phyloP scores from a whole-genome alignment of 2,888 invertebrate species.

The Sturmia bella region DNA sequence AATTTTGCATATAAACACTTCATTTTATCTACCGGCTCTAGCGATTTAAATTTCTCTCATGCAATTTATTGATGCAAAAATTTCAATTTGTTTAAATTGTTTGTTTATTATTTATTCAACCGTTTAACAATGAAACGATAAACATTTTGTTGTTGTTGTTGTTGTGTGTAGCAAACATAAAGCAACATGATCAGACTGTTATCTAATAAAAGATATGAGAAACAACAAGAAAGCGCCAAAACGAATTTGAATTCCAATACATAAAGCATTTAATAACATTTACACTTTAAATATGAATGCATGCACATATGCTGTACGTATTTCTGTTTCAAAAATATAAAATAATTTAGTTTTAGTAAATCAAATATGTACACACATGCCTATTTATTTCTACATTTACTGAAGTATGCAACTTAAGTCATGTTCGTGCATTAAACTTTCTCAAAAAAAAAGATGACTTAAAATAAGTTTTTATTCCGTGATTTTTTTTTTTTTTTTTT shows the following conservation, averaged over 20 bases:
- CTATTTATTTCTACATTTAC: conserved; percentile 1
- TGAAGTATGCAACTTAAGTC: too few relatives aligned
- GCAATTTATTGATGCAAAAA: conserved; percentile 32
- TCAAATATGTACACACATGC: too few relatives aligned
- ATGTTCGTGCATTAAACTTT: too few relatives aligned
- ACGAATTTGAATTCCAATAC: not conserved
- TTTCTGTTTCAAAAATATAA: conserved; percentile 10
- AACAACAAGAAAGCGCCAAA: conserved; percentile 13
- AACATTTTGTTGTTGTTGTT: conserved; percentile 24
- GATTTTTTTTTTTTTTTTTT: too few relatives aligned
- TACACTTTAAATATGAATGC: not conserved
- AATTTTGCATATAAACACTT: not conserved
- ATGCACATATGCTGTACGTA: not conserved
- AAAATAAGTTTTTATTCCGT: too few relatives aligned
- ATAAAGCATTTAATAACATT: not conserved
- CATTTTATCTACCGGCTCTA: conserved; percentile 36
- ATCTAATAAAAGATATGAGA: conserved; percentile 12
- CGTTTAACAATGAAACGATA: conserved; percentile 52
- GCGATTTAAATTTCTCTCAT: conserved; percentile 42
- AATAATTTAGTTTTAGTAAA: conserved; percentile 1
- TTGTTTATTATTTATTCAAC: conserved; percentile 65
- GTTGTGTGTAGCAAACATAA: conserved; percentile 38
- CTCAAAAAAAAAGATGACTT: too few relatives aligned
- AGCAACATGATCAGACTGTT: conserved; percentile 31
- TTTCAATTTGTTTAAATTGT: conserved; percentile 40